Percentiles rank a stretch among this genome's conserved stretches.
These are phyloP conservation scores for Mus musculus DNA, from an alignment of 2,113 vertebrate genomes.

Conservation along the genomic window DNA sequence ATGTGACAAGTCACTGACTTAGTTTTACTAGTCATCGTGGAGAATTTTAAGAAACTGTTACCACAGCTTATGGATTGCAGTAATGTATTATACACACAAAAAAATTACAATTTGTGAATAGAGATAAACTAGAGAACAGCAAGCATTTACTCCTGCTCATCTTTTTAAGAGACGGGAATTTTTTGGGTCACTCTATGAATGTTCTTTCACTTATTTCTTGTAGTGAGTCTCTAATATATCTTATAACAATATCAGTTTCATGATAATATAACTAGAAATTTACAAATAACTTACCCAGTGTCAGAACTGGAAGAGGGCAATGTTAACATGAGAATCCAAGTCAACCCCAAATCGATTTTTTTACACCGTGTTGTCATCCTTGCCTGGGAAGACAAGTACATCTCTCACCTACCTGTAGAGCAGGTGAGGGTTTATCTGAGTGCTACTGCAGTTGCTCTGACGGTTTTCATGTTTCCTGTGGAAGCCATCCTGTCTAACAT, in stretches of 20 bases:
- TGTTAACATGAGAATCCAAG: background rate
- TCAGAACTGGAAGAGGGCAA: background rate
- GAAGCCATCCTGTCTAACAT: background rate
- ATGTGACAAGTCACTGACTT: background rate
- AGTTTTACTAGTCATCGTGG: background rate
- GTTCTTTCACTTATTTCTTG: slow-evolving; percentile 29
- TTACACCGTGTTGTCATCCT: background rate
- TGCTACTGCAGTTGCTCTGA: background rate
- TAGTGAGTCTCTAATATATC: background rate
- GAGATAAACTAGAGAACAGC: background rate
- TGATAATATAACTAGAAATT: background rate
- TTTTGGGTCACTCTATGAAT: background rate
- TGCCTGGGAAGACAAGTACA: background rate
- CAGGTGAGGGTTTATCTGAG: background rate
- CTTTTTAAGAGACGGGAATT: background rate
- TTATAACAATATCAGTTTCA: background rate
- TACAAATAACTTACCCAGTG: background rate
- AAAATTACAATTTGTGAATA: slow-evolving; percentile 33
- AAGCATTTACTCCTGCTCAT: background rate
- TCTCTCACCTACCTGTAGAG: background rate
- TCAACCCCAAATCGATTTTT: background rate
- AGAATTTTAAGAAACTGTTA: slow-evolving; percentile 34
- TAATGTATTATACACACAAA: background rate
- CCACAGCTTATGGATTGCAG: background rate
- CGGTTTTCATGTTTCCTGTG: background rate